phyloP scores from a whole-genome alignment of 2,113 vertebrate genomes.

The Promerops cafer region DNA sequence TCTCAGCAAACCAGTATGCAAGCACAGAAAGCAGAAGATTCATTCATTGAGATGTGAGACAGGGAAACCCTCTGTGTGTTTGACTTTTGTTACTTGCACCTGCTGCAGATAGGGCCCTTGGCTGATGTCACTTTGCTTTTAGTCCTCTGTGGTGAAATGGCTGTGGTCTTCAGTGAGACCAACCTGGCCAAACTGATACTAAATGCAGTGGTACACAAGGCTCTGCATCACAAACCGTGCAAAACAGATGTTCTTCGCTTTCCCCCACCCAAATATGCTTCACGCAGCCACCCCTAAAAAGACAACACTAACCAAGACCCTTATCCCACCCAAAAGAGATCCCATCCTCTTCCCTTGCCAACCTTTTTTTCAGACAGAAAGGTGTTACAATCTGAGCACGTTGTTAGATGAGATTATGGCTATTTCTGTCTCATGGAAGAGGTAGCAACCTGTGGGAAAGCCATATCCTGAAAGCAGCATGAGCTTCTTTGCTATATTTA shows the following conservation, averaged over 20 bases:
- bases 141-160: not conserved
- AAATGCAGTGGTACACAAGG: not conserved
- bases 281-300: not conserved
- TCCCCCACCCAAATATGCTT: not conserved
- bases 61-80: accelerated
- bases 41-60: not conserved
- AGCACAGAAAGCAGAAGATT: not conserved
- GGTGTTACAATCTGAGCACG: not conserved
- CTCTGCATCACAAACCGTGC: not conserved
- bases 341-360: not conserved
- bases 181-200: not conserved
- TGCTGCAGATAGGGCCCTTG: not conserved
- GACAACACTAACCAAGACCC: not conserved
- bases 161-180: not conserved
- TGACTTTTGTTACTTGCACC: not conserved
- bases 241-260: not conserved
- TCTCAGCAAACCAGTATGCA: not conserved
- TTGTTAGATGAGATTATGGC: not conserved
- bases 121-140: not conserved
- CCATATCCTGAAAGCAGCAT: not conserved
- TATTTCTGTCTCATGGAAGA: not conserved
- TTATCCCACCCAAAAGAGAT: not conserved
- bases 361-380: not conserved
- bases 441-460: not conserved
- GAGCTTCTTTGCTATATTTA: not conserved